Evolutionary conservation across 2,113 vertebrate genomes (phyloP).

Genomic region (Sarotherodon lohbergeri): DNA sequence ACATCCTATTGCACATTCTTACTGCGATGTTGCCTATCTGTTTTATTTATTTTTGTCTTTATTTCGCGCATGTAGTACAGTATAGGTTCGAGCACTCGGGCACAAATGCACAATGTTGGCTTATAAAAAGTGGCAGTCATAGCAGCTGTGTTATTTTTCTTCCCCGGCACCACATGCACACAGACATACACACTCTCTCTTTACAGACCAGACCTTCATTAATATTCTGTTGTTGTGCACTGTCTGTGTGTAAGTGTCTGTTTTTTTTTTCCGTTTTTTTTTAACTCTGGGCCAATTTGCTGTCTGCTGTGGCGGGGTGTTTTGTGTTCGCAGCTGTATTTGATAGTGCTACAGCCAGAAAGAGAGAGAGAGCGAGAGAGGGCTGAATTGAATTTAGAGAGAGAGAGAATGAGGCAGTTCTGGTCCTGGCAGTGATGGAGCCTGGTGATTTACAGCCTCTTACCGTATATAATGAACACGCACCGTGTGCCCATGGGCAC

Average conservation of each 20-base stretch:
- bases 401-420: slow-evolving; percentile 32
- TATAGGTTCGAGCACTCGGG: background rate
- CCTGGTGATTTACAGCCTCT: slow-evolving; percentile 74
- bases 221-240: slow-evolving; percentile 78
- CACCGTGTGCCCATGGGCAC: slow-evolving; percentile 46
- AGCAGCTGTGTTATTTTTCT: slow-evolving; percentile 40
- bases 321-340: slow-evolving; percentile 81
- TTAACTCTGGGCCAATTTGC: slow-evolving; percentile 71
- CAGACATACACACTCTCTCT: background rate
- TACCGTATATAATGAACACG: slow-evolving; percentile 73
- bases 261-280: slow-evolving; percentile 4
- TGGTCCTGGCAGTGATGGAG: slow-evolving; percentile 71
- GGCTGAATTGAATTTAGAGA: slow-evolving; percentile 1
- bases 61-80: background rate
- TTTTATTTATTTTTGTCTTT: background rate
- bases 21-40: background rate
- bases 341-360: slow-evolving; percentile 65
- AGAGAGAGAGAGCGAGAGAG: slow-evolving; percentile 2
- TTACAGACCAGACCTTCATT: slow-evolving; percentile 67
- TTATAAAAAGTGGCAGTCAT: slow-evolving; percentile 24
- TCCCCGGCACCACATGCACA: slow-evolving; percentile 5
- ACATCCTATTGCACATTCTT: background rate
- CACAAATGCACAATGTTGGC: background rate
- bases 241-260: slow-evolving; percentile 50
- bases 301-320: slow-evolving; percentile 65